Base-by-base conservation (phyloP, 1,140 invertebrate species). In the Eurosta solidaginis region DNA sequence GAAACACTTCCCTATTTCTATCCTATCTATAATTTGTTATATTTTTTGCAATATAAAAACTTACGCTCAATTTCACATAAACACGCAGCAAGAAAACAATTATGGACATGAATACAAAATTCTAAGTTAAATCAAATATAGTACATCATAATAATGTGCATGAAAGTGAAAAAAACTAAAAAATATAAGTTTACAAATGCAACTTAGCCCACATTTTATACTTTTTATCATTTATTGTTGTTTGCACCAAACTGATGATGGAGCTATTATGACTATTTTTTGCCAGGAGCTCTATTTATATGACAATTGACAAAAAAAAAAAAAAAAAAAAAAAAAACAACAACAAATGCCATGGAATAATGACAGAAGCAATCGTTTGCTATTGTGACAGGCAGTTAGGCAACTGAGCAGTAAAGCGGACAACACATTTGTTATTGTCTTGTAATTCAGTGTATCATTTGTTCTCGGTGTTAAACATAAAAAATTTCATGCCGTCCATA, bases 401-500 rank as follows among this genome's bases (percentile, higher is more conserved):
- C 54, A 59, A 27, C 54, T 33, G 29, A 59, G 33, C 59, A 68
- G 33, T 17, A 68, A 68, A 27, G 20, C 7, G 59, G 10, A 68
- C 27, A n/a, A 22, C 59, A 68, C 10, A 40, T 40, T 68, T 36
- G 36, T 68, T 68, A 40, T 33, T 9, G 59, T 33, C 33, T 40
- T 68, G 33, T 33, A 2, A 33, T 33, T 68, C 59, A 68, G 59
- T n/a, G 59, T 68, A 33, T 40, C 59, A 33, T n/a, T 63, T 29
- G 36, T 33, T 59, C n/a, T 36, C 54, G 27, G 4, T 59, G 54
- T 59, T 33, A 59, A 59, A 59, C 54, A 59, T 59, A 59, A 68
- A 68, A 40, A 68, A 68, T 68, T 68, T 68, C 59, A 68, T 40
- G 33, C 29, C 40, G 59, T 68, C 59, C 59, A 42, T 33, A 68